Conservation (phyloP, 2,113 vertebrate species). For the Toxostoma redivivum region DNA sequence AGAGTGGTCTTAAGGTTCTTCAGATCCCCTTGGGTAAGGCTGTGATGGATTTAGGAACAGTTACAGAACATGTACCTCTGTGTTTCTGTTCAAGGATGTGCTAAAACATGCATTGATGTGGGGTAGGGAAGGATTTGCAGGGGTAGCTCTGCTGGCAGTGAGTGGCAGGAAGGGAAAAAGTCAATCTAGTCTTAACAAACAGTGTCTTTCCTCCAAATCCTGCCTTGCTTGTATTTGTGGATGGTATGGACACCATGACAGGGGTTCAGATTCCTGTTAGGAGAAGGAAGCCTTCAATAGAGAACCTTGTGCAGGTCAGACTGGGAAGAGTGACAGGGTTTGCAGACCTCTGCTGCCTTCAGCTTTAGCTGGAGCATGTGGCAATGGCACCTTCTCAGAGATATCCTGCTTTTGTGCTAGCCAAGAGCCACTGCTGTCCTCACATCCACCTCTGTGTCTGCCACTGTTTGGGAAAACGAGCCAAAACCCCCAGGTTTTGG, state of each 20-base stretch:
- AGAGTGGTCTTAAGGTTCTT: background rate
- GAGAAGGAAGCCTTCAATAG: background rate
- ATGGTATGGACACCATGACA: background rate
- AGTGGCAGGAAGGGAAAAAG: background rate
- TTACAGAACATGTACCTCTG: fast-evolving
- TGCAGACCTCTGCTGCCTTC: background rate
- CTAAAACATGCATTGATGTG: fast-evolving
- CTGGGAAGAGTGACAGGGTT: fast-evolving
- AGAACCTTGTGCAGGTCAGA: background rate
- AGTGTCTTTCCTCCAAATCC: background rate
- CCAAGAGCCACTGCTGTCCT: fast-evolving
- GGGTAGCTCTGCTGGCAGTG: background rate
- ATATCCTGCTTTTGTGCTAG: background rate
- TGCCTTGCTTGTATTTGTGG: background rate
- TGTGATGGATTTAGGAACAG: background rate
- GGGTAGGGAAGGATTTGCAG: background rate
- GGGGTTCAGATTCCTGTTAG: background rate
- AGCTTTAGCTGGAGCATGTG: fast-evolving
- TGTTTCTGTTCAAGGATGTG: background rate
- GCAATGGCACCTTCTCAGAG: background rate
- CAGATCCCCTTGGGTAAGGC: too few species aligned
- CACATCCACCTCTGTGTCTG: background rate
- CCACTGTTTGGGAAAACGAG: background rate
- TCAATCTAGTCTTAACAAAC: background rate
- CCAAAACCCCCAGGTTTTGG: background rate